Conservation (phyloP, 2,113 vertebrate genomes). For the Psettodes erumei region DNA sequence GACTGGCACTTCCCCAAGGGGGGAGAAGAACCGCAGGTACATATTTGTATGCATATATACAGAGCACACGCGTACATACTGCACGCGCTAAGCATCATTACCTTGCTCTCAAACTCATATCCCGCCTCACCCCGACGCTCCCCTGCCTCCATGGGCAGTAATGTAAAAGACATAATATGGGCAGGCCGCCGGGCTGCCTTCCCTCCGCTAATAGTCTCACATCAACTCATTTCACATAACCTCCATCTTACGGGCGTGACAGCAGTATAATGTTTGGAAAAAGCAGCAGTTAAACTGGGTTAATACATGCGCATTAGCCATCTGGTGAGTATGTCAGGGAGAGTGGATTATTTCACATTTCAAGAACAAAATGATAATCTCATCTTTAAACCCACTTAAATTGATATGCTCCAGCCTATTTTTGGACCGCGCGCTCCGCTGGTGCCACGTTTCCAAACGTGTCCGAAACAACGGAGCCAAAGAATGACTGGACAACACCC, state of each 20-base stretch:
- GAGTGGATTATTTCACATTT: conserved; percentile 37
- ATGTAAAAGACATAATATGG: conserved; percentile 18
- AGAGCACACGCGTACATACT: neutral
- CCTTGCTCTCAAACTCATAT: conserved; percentile 9
- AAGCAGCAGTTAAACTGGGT: conserved; percentile 44
- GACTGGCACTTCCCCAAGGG: conserved; percentile 28
- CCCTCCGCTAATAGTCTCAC: conserved; percentile 32
- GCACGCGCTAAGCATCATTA: conserved; percentile 26
- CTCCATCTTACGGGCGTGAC: conserved; percentile 20
- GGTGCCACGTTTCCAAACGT: neutral
- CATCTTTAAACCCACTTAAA: conserved; percentile 36
- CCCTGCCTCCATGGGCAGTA: neutral
- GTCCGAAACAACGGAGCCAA: neutral
- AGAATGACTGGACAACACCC: neutral
- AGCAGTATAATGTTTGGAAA: conserved; percentile 32
- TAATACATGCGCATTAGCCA: conserved; percentile 58
- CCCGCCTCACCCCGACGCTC: neutral
- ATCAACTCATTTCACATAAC: conserved; percentile 42
- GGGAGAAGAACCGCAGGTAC: neutral
- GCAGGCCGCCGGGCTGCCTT: neutral
- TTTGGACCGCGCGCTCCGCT: neutral
- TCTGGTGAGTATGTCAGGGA: conserved; percentile 35
- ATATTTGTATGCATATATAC: conserved; percentile 37
- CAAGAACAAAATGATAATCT: conserved; percentile 17
- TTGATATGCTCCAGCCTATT: neutral